These are phyloP conservation scores for Chymomyza fuscimana DNA, from an alignment of 2,888 invertebrate genomes.

Conservation along the genomic window DNA sequence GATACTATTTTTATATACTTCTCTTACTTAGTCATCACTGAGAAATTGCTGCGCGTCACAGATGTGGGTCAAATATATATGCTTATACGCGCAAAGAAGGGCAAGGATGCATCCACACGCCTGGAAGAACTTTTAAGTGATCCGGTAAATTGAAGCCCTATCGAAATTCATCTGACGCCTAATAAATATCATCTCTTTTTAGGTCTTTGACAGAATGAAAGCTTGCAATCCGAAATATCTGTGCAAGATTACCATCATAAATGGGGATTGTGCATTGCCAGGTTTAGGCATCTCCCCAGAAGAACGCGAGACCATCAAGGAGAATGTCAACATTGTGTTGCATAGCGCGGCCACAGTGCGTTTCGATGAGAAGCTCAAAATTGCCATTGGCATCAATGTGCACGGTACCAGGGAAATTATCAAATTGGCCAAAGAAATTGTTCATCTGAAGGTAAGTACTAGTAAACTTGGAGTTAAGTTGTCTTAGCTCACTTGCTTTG, in stretches of 20 bases:
- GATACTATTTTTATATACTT: background rate
- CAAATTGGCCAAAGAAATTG: slow-evolving; percentile 84
- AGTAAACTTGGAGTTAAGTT: background rate
- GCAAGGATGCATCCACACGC: slow-evolving; percentile 84
- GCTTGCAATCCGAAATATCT: slow-evolving; percentile 74
- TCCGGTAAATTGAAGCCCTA: slow-evolving; percentile 80
- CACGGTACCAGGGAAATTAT: slow-evolving; percentile 85
- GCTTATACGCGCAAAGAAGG: slow-evolving; percentile 83
- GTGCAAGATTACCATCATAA: slow-evolving; percentile 79
- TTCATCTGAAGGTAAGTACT: slow-evolving; percentile 82
- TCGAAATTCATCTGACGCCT: background rate
- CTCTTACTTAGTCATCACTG: slow-evolving; percentile 81
- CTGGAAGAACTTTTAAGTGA: slow-evolving; percentile 87
- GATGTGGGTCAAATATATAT: slow-evolving; percentile 82
- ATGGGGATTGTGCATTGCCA: slow-evolving; percentile 79
- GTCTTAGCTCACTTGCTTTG: no score
- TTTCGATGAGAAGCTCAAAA: slow-evolving; percentile 87
- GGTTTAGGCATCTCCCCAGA: slow-evolving; percentile 77
- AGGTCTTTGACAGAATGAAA: slow-evolving; percentile 75
- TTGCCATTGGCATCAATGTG: slow-evolving; percentile 87
- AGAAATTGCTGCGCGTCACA: slow-evolving; percentile 83
- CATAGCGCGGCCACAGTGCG: slow-evolving; percentile 95
- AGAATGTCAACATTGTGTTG: slow-evolving; percentile 84
- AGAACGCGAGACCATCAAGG: slow-evolving; percentile 77
- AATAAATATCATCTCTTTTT: background rate